A percentile compares a stretch with the other conserved stretches of the same genome.
Conservation (phyloP, 2,797 vertebrate genomes). For the Crypturellus tataupa region DNA sequence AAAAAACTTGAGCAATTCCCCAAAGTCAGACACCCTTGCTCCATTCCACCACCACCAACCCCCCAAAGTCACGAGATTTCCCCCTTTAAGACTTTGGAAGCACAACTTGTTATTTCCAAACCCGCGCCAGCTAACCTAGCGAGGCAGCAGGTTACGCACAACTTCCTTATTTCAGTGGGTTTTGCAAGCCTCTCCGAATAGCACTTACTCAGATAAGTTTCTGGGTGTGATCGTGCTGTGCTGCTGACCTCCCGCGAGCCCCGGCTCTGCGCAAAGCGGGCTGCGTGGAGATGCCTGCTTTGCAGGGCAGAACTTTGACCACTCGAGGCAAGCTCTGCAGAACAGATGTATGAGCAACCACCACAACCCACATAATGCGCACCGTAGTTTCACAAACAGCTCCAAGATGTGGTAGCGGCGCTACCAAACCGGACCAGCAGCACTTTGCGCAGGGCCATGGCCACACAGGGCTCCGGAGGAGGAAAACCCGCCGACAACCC, state of each 20-base stretch:
- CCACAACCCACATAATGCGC: fast-evolving
- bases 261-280: background rate
- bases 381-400: fast-evolving
- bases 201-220: constrained; percentile 16
- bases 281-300: background rate
- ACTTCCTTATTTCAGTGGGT: constrained; percentile 6
- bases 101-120: background rate
- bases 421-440: fast-evolving
- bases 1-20: background rate
- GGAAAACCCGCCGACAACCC: background rate
- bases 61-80: background rate
- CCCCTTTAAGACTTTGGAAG: background rate
- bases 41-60: background rate
- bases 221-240: constrained; percentile 38
- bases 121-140: background rate
- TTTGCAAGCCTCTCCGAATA: constrained; percentile 45
- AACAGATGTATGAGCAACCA: background rate
- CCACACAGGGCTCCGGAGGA: background rate
- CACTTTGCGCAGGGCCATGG: background rate
- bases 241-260: background rate
- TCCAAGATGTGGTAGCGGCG: background rate
- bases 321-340: background rate
- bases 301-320: background rate
- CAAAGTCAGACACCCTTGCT: background rate
- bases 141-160: background rate